Evolutionary conservation across 2,797 vertebrate genomes (phyloP), one percentile per base, ranked within the genome.

Genomic region (Triplophysa bombifrons): DNA sequence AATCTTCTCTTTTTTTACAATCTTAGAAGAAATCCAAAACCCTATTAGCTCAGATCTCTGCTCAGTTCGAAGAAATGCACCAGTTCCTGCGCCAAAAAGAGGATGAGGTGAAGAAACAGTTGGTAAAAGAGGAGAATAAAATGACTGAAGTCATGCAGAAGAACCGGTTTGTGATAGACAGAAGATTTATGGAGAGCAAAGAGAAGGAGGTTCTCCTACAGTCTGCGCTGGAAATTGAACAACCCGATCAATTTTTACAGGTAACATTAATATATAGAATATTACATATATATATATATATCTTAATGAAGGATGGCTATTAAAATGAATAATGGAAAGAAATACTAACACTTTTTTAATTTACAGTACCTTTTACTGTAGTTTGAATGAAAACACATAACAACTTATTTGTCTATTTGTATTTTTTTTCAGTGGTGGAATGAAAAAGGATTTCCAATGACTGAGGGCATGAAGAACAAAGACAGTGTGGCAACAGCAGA

Each of bases 1-100:
- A 46, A 12, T 12, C 11, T 12, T 46, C 11, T 60, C 41, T 16
- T 9, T 38, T 38, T 38, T 56, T 34, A 9, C 55, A n/a, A 22
- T 13, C 30, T 3, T 7, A 85, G 85, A 72, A 68, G 46, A 83
- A 58, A 41, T 80, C 70, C 41, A 56, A 50, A 38, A 14, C 4
- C 11, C 30, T 80, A n/a, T 60, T 53, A n/a, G n/a, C 20, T 17
- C 68, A 68, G 6, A 76, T 84, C 58, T 74, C 65, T 14, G 58
- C 41, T 17, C 71, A 76, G 48, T 85, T 85, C 74, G 68, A 85
- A 53, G 80, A 83, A 51, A 50, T 82, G 79, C 82, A 78, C 71
- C 46, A 78, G 30, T 76, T 85, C 50, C 78, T 86, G 16, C 60
- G 60, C 27, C 13, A 58, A 5, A 72, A 73, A 60, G 77, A 85